Conservation (phyloP, 2,888 invertebrate genomes). For the Oscheius sp. region DNA sequence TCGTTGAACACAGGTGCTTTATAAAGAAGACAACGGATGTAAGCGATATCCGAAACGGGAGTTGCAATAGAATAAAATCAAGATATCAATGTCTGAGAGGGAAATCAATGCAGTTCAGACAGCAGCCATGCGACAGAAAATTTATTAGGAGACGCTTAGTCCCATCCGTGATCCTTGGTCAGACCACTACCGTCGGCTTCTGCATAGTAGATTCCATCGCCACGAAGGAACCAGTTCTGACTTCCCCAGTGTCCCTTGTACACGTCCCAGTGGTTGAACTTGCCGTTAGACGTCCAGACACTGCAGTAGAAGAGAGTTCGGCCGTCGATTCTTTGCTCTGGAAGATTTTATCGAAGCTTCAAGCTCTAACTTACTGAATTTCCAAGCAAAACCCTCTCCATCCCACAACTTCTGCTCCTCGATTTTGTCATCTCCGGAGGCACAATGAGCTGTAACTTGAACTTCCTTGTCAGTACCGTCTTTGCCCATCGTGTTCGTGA, state of each 20-base stretch:
- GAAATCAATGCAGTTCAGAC: too few species aligned
- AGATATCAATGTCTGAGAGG: too few species aligned
- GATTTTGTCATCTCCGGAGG: slow-evolving; percentile 7
- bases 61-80: too few species aligned
- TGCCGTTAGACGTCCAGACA: background rate
- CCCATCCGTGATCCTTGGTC: background rate
- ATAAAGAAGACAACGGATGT: too few species aligned
- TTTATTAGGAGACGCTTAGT: too few species aligned
- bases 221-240: background rate
- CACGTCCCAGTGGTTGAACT: slow-evolving; percentile 2
- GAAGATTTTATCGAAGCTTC: background rate
- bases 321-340: slow-evolving; percentile 5
- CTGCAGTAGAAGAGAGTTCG: slow-evolving; percentile 14
- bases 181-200: background rate
- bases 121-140: too few species aligned
- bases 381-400: background rate
- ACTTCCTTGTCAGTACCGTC: background rate
- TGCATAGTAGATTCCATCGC: slow-evolving; percentile 12
- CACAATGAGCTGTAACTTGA: background rate
- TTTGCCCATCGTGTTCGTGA: background rate
- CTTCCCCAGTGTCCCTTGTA: background rate
- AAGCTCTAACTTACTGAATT: background rate
- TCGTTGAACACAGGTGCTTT: too few species aligned
- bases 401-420: background rate
- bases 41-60: too few species aligned